Evolutionary conservation across 2,797 vertebrate species (phyloP).

Genomic region (Scolopax bukidnonensis): DNA sequence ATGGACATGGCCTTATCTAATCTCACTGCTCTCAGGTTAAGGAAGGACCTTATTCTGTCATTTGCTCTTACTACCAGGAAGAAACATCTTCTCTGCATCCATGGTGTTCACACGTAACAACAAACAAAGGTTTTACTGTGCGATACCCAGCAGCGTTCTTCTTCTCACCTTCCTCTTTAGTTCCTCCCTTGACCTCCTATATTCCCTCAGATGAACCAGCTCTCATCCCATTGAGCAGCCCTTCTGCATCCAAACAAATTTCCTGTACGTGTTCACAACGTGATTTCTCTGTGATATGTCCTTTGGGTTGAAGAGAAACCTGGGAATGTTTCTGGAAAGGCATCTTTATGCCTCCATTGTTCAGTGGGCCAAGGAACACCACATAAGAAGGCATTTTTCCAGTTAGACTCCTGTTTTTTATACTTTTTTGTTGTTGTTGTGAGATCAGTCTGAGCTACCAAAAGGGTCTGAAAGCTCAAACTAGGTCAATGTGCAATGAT

Average conservation of each 20-base stretch:
- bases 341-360: not conserved
- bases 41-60: not conserved
- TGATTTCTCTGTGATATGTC: not conserved
- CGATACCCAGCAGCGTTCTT: fast-evolving
- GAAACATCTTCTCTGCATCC: not conserved
- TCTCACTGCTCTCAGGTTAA: not conserved
- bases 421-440: not conserved
- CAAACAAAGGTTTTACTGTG: slow-evolving; percentile 30
- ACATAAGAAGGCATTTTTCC: not conserved
- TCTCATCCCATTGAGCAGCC: not conserved
- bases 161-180: not conserved
- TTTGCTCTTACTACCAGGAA: not conserved
- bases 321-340: not conserved
- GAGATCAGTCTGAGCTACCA: not conserved
- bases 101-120: not conserved
- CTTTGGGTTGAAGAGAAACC: not conserved
- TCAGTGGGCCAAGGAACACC: not conserved
- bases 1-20: not conserved
- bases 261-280: fast-evolving
- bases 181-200: not conserved
- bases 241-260: not conserved
- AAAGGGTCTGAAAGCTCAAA: not conserved
- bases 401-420: fast-evolving
- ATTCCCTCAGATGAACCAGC: not conserved
- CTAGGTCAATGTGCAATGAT: not conserved